Evolutionary conservation across 2,797 vertebrate species (phyloP).

Genomic region (Tapera naevia): DNA sequence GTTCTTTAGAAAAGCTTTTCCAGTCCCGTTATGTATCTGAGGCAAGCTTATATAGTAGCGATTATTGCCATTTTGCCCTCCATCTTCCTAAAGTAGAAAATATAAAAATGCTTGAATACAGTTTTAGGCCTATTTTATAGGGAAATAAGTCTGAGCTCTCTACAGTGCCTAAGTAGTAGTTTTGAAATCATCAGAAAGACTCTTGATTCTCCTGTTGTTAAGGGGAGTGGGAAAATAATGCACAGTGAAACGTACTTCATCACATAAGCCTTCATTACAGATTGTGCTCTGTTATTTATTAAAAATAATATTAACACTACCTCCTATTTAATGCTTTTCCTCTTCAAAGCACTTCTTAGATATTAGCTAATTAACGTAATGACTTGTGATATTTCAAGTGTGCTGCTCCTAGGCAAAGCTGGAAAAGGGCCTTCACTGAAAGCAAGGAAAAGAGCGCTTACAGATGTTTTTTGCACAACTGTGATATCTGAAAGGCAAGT

Average conservation of each 20-base stretch:
- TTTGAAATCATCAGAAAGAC: background rate
- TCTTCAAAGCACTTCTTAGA: slow-evolving; percentile 10
- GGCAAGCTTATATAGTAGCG: background rate
- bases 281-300: background rate
- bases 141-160: background rate
- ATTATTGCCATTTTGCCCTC: background rate
- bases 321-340: background rate
- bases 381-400: background rate
- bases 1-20: background rate
- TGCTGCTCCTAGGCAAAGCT: background rate
- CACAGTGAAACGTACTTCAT: background rate
- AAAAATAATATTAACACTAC: background rate
- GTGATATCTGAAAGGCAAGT: background rate
- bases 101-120: background rate
- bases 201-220: background rate
- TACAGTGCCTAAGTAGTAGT: background rate
- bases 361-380: slow-evolving; percentile 26
- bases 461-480: fast-evolving
- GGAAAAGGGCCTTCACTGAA: background rate
- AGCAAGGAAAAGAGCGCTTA: background rate
- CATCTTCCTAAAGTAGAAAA: slow-evolving; percentile 12
- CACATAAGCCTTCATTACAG: background rate
- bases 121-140: slow-evolving; percentile 1
- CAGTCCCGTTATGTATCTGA: background rate
- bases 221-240: background rate